Evolutionary conservation across 1,140 invertebrate genomes (phyloP).

Genomic region (Trialeurodes vaporariorum): DNA sequence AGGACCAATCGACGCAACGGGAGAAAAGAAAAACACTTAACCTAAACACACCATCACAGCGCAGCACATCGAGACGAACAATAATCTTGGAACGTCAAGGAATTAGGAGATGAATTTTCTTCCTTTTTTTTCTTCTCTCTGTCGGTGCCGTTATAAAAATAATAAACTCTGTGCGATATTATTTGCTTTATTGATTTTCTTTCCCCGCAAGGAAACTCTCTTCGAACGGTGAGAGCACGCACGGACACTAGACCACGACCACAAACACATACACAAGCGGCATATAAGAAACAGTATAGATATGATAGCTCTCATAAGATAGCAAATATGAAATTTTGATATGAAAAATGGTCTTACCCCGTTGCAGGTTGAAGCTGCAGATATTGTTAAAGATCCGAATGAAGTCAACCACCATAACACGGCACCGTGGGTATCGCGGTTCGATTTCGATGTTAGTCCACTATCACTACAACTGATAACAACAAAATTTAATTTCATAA

Average conservation of each 20-base stretch:
- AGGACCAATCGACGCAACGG: too few species aligned
- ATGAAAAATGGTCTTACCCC: too few species aligned
- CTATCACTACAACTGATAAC: not conserved
- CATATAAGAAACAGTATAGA: too few species aligned
- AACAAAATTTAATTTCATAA: not conserved
- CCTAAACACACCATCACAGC: not conserved
- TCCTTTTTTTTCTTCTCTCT: too few species aligned
- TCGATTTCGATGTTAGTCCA: not conserved
- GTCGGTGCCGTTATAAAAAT: not conserved
- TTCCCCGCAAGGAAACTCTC: not conserved
- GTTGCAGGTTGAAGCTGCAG: too few species aligned
- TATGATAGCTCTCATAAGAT: too few species aligned
- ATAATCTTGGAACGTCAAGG: too few species aligned
- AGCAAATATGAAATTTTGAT: too few species aligned
- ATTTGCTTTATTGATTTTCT: slow-evolving; percentile 1
- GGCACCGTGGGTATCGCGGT: not conserved
- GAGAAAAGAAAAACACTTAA: not conserved
- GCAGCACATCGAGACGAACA: not conserved
- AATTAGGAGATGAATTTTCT: not conserved
- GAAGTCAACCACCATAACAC: not conserved
- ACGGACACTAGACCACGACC: too few species aligned
- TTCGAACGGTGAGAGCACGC: not conserved
- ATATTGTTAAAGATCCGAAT: not conserved
- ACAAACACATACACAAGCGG: too few species aligned
- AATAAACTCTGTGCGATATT: not conserved